Evolutionary conservation across 2,113 vertebrate genomes (phyloP), one percentile per base, ranked within the genome.

Genomic region (Megaceryle torquata): DNA sequence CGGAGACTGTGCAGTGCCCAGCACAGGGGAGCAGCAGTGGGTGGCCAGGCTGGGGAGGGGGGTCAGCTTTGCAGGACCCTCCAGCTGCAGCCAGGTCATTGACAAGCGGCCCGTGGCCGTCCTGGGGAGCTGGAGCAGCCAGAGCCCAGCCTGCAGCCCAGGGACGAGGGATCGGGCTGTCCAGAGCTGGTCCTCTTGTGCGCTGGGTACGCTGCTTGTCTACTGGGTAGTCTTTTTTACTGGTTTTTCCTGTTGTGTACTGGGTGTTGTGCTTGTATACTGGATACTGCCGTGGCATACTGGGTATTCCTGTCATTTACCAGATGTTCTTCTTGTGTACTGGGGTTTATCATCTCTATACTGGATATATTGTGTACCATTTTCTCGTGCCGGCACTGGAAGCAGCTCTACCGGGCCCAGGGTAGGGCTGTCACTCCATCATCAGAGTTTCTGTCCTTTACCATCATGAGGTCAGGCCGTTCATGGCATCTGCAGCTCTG

Each of bases 331-430:
- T 9, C 22, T 11, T 26, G 5, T 21, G 11, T 7, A 10, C 44
- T 35, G 63, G 24, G 24, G 33, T 43, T 1, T 75, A 74, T 15
- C 31, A 39, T 18, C 28, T 43, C 61, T 10, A 3, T 6, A 15
- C 21, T 21, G 63, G 35, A 4, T 37, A 13, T 0, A 0, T 53
- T 24, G 31, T 28, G 63, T 51, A 7, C 28, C 60, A 0, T 28
- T 26, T 56, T 1, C 21, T 33, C 3, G 22, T 1, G 67, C 43
- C 37, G 87, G 48, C 87, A 5, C 48, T 13, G 41, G 35, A 53
- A 68, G 82, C 51, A 43, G 71, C 2, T 1, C 37, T 31, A 5
- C 61, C 3, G 2, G 0, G 37, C 3, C 1, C 2, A 3, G 60
- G 29, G 35, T 35, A 60, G 39, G 20, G 68, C 89, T 74, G 75